A percentile compares a stretch with the other conserved stretches of the same genome.
These are phyloP conservation scores for Merops nubicus DNA, from an alignment of 2,113 vertebrate genomes.

Conservation along the genomic window DNA sequence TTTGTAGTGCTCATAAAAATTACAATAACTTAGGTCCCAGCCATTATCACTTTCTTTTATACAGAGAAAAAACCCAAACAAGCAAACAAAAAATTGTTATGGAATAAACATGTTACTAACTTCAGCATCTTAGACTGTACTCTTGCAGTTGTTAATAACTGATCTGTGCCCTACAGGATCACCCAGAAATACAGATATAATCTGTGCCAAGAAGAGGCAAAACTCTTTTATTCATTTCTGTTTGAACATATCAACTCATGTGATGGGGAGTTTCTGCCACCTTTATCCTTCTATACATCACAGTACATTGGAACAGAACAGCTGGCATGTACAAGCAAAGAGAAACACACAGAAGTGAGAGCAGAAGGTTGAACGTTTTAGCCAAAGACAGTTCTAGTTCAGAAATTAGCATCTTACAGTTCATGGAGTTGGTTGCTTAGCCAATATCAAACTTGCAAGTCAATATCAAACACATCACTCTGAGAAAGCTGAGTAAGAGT, in stretches of 20 bases:
- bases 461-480: not conserved
- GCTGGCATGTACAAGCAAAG: not conserved
- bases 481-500: not conserved
- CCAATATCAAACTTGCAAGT: too few species aligned
- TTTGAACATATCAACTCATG: accelerated
- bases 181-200: not conserved
- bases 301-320: not conserved
- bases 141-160: not conserved
- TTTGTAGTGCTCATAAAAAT: not conserved
- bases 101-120: not conserved
- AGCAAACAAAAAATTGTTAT: not conserved
- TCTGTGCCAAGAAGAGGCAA: not conserved
- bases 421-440: not conserved
- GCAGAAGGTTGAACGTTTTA: not conserved
- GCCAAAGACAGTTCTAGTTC: not conserved
- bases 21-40: not conserved
- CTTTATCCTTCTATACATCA: not conserved
- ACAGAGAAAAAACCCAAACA: not conserved
- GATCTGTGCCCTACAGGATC: not conserved
- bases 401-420: not conserved
- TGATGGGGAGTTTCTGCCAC: not conserved
- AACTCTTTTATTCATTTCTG: not conserved
- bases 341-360: not conserved
- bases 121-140: not conserved
- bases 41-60: not conserved